Evolutionary conservation across 2,113 vertebrate species (phyloP).

Genomic region (Bufo gargarizans): DNA sequence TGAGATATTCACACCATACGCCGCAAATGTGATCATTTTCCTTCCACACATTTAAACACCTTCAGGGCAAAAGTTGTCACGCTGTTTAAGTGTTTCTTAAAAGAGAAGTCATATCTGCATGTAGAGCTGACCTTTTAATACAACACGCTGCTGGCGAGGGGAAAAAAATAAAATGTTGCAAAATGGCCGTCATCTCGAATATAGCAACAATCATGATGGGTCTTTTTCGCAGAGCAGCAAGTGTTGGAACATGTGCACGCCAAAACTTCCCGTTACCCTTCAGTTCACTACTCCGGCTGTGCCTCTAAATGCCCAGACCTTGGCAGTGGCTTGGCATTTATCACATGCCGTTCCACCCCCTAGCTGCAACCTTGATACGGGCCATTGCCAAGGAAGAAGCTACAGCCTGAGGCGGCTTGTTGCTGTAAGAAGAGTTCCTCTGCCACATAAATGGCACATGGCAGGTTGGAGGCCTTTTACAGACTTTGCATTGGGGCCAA

Average conservation of each 20-base stretch:
- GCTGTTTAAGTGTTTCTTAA: conserved; percentile 37
- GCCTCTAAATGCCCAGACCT: not conserved
- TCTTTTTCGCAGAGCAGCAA: not conserved
- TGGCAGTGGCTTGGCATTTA: not conserved
- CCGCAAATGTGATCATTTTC: conserved; percentile 27
- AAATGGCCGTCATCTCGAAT: conserved; percentile 18
- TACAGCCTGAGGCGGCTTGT: too few species aligned
- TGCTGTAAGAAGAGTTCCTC: too few species aligned
- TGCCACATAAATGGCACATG: too few species aligned
- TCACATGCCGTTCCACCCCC: not conserved
- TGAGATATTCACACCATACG: conserved; percentile 39
- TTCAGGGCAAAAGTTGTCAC: conserved; percentile 35
- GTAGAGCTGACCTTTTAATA: conserved; percentile 14
- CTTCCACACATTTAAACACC: conserved; percentile 31
- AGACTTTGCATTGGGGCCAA: too few species aligned
- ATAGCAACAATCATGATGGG: not conserved
- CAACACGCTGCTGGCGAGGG: not conserved
- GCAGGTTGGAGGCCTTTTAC: too few species aligned
- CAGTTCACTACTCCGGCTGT: not conserved
- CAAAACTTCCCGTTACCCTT: not conserved
- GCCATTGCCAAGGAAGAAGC: too few species aligned
- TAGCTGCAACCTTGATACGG: not conserved
- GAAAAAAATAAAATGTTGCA: not conserved
- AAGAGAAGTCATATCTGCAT: conserved; percentile 26
- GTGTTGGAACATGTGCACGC: not conserved